A percentile compares a stretch with the other conserved stretches of the same genome.
phyloP scores from a whole-genome alignment of 2,888 invertebrate species.

The Erpobdella octoculata region DNA sequence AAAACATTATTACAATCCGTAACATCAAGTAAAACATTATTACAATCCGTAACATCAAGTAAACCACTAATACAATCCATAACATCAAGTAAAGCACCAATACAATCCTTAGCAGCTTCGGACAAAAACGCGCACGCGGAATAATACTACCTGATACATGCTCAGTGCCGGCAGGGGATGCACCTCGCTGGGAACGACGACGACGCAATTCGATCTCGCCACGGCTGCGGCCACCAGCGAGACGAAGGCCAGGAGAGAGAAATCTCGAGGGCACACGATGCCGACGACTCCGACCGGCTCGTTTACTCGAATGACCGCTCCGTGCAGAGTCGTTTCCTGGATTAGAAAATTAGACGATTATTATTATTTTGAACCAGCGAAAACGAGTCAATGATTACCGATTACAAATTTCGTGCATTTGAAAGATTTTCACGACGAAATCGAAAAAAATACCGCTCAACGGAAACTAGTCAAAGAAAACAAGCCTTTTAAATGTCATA shows the following conservation, averaged over 20 bases:
- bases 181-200: slow-evolving; percentile 51
- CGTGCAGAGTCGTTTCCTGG: slow-evolving; percentile 51
- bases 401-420: not conserved
- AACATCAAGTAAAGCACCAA: not conserved
- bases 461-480: not conserved
- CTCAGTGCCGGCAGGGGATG: slow-evolving; percentile 50
- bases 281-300: slow-evolving; percentile 54
- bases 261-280: slow-evolving; percentile 52
- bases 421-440: not conserved
- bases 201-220: slow-evolving; percentile 51
- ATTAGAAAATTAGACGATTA: not conserved
- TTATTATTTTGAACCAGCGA: not conserved
- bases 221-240: slow-evolving; percentile 53
- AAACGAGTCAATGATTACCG: not conserved
- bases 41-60: too few relatives aligned
- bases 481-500: not conserved
- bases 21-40: too few relatives aligned
- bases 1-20: too few relatives aligned
- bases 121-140: not conserved
- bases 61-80: too few relatives aligned
- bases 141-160: slow-evolving; percentile 49
- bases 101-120: not conserved
- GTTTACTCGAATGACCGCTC: slow-evolving; percentile 50
- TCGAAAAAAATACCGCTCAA: not conserved
- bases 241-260: slow-evolving; percentile 51